These are phyloP conservation scores for Carapus acus DNA, from an alignment of 2,797 vertebrate species.

Conservation along the genomic window DNA sequence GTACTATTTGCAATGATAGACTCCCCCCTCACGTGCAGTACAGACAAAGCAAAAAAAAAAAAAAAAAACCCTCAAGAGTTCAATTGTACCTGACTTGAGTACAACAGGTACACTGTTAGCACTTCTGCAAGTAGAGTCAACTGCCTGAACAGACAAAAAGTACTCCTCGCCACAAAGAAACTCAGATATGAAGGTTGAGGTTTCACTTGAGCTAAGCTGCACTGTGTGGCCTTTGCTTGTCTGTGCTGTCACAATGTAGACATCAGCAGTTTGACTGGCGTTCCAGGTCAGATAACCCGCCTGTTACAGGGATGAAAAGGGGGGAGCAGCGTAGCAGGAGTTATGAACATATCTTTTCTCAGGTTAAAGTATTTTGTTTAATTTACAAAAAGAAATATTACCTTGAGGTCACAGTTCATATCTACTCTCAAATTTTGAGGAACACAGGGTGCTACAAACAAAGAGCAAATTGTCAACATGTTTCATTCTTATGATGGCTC, in stretches of 20 bases:
- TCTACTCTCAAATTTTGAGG: conserved; percentile 59
- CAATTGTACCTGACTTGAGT: conserved; percentile 64
- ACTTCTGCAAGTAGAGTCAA: conserved; percentile 64
- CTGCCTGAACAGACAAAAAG: conserved; percentile 64
- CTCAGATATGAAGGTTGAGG: conserved; percentile 61
- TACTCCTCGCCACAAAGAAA: conserved; percentile 72
- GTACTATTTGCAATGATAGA: too few relatives aligned
- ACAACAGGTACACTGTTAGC: conserved; percentile 38
- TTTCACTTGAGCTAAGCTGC: conserved; percentile 59
- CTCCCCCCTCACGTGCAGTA: too few relatives aligned
- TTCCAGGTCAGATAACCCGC: conserved; percentile 66
- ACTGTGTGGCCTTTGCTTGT: conserved; percentile 50
- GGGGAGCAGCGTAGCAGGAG: neutral
- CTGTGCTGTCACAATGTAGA: conserved; percentile 65
- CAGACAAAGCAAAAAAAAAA: too few relatives aligned
- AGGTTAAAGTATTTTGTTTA: neutral
- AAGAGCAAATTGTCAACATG: neutral
- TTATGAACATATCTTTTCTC: neutral
- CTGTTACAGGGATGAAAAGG: conserved; percentile 26
- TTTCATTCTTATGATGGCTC: neutral
- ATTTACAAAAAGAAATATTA: conserved; percentile 18
- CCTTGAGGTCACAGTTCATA: conserved; percentile 65
- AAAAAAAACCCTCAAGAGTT: too few relatives aligned
- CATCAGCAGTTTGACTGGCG: conserved; percentile 50
- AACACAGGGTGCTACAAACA: conserved; percentile 66